Evolutionary conservation across 2,113 vertebrate species (phyloP).

Genomic region (Artemisiospiza belli): DNA sequence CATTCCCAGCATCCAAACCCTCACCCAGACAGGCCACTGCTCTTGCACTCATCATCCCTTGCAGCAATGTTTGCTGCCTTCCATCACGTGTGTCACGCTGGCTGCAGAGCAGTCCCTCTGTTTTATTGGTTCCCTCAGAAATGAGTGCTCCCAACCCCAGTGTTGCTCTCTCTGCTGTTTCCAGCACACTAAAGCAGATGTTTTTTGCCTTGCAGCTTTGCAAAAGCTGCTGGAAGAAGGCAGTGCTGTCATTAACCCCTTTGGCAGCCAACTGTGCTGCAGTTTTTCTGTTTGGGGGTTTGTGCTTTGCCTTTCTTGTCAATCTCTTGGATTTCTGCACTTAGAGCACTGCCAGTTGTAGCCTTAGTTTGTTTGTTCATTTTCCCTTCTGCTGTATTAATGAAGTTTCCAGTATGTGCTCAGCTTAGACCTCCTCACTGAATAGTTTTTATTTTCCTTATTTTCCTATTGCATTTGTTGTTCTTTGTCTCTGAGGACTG

Average conservation of each 20-base stretch:
- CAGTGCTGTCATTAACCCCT: background rate
- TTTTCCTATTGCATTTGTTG: background rate
- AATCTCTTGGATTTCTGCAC: background rate
- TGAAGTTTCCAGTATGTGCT: background rate
- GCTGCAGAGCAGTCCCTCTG: background rate
- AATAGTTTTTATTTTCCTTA: background rate
- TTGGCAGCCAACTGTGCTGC: background rate
- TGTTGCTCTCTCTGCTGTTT: background rate
- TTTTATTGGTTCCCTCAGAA: background rate
- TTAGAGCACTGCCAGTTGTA: background rate
- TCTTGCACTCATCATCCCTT: background rate
- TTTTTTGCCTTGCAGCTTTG: background rate
- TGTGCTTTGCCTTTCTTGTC: background rate
- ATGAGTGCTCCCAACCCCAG: background rate
- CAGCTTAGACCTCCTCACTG: background rate
- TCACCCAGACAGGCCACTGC: background rate
- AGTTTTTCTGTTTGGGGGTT: background rate
- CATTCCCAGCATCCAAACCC: background rate
- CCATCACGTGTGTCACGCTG: background rate
- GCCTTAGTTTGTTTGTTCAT: no score
- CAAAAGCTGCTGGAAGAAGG: background rate
- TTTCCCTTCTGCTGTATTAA: background rate
- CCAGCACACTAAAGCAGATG: background rate
- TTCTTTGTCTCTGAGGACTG: background rate
- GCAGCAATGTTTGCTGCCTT: background rate